Evolutionary conservation across 2,797 vertebrate genomes (phyloP), one percentile per base, ranked within the genome.

Genomic region (Muscicapa striata): DNA sequence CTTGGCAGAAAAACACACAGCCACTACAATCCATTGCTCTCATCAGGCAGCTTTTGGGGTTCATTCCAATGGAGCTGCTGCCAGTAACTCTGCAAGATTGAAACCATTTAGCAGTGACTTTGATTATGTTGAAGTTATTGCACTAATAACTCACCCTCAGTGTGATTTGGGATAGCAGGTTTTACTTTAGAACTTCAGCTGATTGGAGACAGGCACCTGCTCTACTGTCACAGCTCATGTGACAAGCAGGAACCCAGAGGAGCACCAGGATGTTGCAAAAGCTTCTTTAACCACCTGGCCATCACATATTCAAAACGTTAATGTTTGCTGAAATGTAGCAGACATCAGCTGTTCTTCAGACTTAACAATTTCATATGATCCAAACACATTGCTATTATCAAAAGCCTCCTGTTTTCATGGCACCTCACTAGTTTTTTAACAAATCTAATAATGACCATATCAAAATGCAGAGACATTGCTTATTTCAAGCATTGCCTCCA

Each of bases 301-400:
- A 61, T 3, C 48, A 46, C n/a, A 55, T 26, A 32, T 3, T 34
- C 12, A 30, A 30, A 54, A 55, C 0, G 7, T 22, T 21, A 21
- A 2, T 58, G 67, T 38, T 29, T 75, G 14, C 41, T 79, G 38
- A 63, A 86, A 68, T 2, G 11, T 17, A 46, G 51, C 21, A 80
- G 45, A 21, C 12, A 67, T 41, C 36, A 67, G 38, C 62, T 86
- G 18, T 5, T 91, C 73, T 45, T 80, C 24, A 40, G 48, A 46
- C 23, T 30, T 36, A 32, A 34, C 15, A 40, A 27, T 43, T 61
- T 51, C 27, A 36, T 15, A 11, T 7, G 58, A 74, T 43, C 43
- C 6, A 17, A 83, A 61, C 30, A 46, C 29, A 40, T 2, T 0
- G 0, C 1, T 4, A 43, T 30, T 66, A 70, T 18, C 46, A 48